phyloP scores from a whole-genome alignment of 2,113 vertebrate species.

The Myotis davidii region DNA sequence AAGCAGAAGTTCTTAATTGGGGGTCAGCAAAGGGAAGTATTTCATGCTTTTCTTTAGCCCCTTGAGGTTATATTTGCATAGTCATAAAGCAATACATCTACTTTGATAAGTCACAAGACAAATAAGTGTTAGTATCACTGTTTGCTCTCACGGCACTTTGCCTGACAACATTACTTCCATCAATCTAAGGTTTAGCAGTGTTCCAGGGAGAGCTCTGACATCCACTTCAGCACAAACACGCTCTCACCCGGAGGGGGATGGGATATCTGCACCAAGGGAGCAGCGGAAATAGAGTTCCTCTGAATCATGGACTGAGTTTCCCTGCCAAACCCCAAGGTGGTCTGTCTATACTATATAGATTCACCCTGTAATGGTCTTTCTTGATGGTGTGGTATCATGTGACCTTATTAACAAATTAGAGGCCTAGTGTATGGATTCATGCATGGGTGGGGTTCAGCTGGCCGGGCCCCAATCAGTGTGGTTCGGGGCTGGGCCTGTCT shows the following conservation, averaged over 20 bases:
- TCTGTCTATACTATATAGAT: slow-evolving; percentile 53
- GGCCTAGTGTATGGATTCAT: too few species aligned
- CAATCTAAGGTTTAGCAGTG: background rate
- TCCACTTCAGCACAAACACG: background rate
- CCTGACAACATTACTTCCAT: background rate
- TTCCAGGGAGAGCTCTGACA: background rate
- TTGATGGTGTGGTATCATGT: slow-evolving; percentile 46
- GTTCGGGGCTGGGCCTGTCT: too few species aligned
- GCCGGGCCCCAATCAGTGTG: too few species aligned
- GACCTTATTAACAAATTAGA: slow-evolving; percentile 38
- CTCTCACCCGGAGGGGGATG: background rate
- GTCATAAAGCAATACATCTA: background rate
- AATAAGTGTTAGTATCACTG: background rate
- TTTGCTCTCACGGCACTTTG: background rate
- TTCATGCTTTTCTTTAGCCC: background rate
- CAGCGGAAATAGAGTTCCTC: background rate
- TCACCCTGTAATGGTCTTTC: slow-evolving; percentile 32
- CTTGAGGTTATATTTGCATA: background rate
- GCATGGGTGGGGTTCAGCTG: too few species aligned
- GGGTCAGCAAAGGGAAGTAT: background rate
- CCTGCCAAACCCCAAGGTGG: slow-evolving; percentile 43
- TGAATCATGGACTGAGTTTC: slow-evolving; percentile 57
- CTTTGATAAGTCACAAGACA: background rate
- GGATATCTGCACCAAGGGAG: background rate
- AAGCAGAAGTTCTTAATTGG: background rate